Conservation (phyloP, 2,888 invertebrate genomes). For the Callimorpha dominula region DNA sequence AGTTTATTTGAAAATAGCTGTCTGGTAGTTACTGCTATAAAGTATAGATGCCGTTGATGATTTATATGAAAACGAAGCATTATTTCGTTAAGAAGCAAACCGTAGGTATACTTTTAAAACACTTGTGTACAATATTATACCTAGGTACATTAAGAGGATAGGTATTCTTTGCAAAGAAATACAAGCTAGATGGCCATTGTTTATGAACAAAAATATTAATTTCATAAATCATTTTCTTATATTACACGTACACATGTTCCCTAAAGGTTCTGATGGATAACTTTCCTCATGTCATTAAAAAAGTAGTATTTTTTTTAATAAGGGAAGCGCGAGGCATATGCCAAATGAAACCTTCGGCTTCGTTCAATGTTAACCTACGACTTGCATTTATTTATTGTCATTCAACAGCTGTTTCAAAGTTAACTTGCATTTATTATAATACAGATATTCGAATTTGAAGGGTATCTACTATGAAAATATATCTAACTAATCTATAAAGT, state of each 20-base stretch:
- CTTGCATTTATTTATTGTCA: slow-evolving; percentile 55
- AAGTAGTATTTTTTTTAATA: neutral
- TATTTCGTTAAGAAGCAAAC: neutral
- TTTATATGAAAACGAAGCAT: neutral
- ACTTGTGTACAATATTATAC: neutral
- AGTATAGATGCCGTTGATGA: slow-evolving; percentile 12
- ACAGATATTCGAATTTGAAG: slow-evolving; percentile 48
- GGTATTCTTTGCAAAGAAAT: neutral
- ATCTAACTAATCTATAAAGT: slow-evolving; percentile 63
- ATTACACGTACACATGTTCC: neutral
- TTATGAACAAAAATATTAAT: neutral
- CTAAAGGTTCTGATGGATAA: neutral
- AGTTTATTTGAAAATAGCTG: slow-evolving; percentile 41
- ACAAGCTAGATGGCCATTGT: too few species aligned
- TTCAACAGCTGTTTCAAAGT: slow-evolving; percentile 54
- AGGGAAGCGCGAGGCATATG: neutral
- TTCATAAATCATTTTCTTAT: neutral
- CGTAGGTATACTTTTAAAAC: neutral
- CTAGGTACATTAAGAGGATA: neutral
- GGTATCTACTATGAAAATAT: slow-evolving; percentile 62
- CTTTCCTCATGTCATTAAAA: neutral
- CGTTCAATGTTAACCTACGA: slow-evolving; percentile 17
- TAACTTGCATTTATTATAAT: slow-evolving; percentile 27
- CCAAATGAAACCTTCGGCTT: neutral
- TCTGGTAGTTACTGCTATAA: slow-evolving; percentile 28